A percentile compares a stretch with the other conserved stretches of the same genome.
phyloP scores from a whole-genome alignment of 2,797 vertebrate species.

The Pterois miles region DNA sequence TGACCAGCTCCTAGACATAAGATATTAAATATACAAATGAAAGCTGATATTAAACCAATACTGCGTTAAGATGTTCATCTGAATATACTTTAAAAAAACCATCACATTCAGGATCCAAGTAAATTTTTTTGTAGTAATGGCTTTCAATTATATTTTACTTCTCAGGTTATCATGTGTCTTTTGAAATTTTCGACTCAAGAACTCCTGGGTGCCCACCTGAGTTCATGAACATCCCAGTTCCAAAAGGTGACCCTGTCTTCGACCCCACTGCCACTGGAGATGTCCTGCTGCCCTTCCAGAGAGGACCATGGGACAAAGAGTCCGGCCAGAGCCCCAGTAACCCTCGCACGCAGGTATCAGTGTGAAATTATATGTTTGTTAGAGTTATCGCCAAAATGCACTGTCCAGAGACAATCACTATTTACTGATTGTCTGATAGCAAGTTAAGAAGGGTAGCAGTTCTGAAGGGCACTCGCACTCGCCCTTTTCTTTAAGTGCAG shows the following conservation, averaged over 20 bases:
- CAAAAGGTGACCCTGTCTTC: slow-evolving; percentile 87
- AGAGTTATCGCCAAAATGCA: not conserved
- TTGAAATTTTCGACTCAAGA: slow-evolving; percentile 87
- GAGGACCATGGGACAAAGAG: slow-evolving; percentile 86
- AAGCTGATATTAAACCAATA: not conserved
- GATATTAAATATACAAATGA: not conserved
- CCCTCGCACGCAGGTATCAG: slow-evolving; percentile 88
- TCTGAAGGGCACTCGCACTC: not conserved
- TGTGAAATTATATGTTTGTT: not conserved
- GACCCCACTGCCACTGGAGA: slow-evolving; percentile 80
- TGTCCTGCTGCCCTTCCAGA: slow-evolving; percentile 89
- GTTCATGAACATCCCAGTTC: slow-evolving; percentile 91
- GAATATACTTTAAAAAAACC: not conserved
- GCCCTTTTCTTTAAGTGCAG: not conserved
- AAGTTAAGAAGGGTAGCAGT: not conserved
- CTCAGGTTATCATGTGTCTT: slow-evolving; percentile 90
- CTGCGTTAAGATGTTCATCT: not conserved
- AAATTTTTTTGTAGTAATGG: not conserved
- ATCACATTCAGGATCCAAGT: not conserved
- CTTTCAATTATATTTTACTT: not conserved
- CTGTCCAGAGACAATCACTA: not conserved
- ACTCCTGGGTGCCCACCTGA: slow-evolving; percentile 91
- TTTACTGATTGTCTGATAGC: not conserved
- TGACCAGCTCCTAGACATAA: not conserved
- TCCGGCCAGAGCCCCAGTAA: slow-evolving; percentile 93